A percentile compares a stretch with the other conserved stretches of the same genome.
Conservation (phyloP, 2,113 vertebrate species). For the Corythoichthys haematopterus region DNA sequence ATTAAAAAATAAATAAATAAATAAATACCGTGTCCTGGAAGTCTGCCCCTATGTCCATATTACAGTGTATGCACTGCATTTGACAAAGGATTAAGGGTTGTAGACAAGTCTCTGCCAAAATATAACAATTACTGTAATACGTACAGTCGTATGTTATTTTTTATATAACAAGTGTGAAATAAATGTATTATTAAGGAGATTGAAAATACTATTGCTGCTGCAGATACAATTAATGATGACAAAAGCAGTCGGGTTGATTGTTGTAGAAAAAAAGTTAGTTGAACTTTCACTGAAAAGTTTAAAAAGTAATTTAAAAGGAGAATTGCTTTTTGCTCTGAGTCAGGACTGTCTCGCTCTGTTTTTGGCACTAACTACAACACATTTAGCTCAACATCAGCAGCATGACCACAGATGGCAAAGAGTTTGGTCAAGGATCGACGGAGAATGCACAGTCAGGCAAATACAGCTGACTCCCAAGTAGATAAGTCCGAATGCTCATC, state of each 20-base stretch:
- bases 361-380: conserved; percentile 4
- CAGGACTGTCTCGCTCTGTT: not conserved
- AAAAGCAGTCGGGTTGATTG: not conserved
- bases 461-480: conserved; percentile 42
- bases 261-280: not conserved
- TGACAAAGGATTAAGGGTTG: not conserved
- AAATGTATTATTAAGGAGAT: not conserved
- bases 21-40: not conserved
- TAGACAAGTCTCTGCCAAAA: not conserved
- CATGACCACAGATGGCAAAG: conserved; percentile 18
- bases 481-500: conserved; percentile 37
- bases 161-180: not conserved
- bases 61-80: not conserved
- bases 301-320: conserved; percentile 6
- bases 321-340: conserved; percentile 11
- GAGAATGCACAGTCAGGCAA: conserved; percentile 34
- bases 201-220: not conserved
- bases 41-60: not conserved
- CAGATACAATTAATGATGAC: not conserved
- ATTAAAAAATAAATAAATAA: no score
- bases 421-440: conserved; percentile 51
- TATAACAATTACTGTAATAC: not conserved
- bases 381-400: conserved; percentile 39
- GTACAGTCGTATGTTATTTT: not conserved
- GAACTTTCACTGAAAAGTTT: not conserved